These are phyloP conservation scores for Tupaia chinensis DNA, from an alignment of 2,113 vertebrate genomes.

Conservation along the genomic window DNA sequence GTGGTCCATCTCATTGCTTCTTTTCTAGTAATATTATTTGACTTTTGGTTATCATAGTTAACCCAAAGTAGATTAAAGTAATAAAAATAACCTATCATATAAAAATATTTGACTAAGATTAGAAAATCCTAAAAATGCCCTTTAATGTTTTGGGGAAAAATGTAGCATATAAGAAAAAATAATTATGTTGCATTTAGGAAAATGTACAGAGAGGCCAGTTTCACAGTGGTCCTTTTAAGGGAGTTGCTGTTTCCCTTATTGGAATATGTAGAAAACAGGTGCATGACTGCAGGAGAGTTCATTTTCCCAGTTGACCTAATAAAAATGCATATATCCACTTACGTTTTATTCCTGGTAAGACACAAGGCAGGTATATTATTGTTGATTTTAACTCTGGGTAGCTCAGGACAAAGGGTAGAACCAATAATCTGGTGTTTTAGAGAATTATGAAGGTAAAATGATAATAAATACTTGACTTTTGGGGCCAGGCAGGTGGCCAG, in stretches of 20 bases:
- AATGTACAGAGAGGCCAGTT: not conserved
- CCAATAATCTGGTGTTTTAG: conserved; percentile 4
- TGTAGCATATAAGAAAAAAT: conserved; percentile 14
- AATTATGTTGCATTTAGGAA: conserved; percentile 8
- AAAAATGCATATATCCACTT: not conserved
- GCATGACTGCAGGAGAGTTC: not conserved
- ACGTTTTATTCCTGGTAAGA: conserved; percentile 41
- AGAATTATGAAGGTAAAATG: conserved; percentile 52
- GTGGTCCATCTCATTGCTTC: not conserved
- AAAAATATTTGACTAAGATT: conserved; percentile 18
- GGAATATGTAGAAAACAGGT: conserved; percentile 55
- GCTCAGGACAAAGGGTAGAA: conserved; percentile 55
- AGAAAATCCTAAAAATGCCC: conserved; percentile 13
- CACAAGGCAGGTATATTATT: not conserved
- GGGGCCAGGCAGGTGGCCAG: too few species aligned
- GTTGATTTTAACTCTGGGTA: conserved; percentile 54
- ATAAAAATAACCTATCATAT: conserved; percentile 39
- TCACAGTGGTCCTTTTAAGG: conserved; percentile 25
- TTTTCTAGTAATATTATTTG: not conserved
- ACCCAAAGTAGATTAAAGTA: conserved; percentile 9
- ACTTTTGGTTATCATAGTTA: not conserved
- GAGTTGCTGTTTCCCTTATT: not conserved
- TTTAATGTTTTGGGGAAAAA: conserved; percentile 27
- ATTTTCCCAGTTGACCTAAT: conserved; percentile 58
- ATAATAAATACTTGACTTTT: conserved; percentile 48